Percentiles rank a stretch among this genome's conserved stretches.
phyloP scores from a whole-genome alignment of 2,888 invertebrate genomes.

The Tuta absoluta region DNA sequence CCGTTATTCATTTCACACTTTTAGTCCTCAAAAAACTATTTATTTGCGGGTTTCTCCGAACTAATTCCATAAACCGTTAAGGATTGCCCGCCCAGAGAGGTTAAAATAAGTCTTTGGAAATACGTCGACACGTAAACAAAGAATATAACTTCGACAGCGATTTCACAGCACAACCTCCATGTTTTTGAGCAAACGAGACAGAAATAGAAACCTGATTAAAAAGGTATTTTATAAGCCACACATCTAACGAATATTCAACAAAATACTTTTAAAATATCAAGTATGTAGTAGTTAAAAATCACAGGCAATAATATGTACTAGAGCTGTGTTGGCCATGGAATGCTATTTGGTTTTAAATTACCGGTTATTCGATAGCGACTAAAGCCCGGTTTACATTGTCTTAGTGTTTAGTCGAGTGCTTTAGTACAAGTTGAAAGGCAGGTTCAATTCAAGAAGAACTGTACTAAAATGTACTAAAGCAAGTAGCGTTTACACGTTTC shows the following conservation, averaged over 20 bases:
- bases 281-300: not conserved
- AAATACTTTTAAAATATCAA: not conserved
- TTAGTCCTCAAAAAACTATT: conserved; percentile 45
- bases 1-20: conserved; percentile 77
- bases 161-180: conserved; percentile 70
- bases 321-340: too few species aligned
- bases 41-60: conserved; percentile 47
- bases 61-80: conserved; percentile 64
- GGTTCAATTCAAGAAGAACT: too few species aligned
- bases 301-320: too few species aligned
- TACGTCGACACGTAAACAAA: conserved; percentile 80
- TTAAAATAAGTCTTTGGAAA: conserved; percentile 44
- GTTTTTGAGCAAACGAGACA: conserved; percentile 58
- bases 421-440: too few species aligned
- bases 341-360: too few species aligned
- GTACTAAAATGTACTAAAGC: too few species aligned
- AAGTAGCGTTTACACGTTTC: too few species aligned
- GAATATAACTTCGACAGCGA: conserved; percentile 61
- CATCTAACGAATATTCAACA: not conserved
- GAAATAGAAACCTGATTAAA: conserved; percentile 30
- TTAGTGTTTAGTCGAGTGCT: too few species aligned
- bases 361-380: too few species aligned
- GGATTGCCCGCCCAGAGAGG: conserved; percentile 37
- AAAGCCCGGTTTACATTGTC: too few species aligned
- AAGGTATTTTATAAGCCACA: conserved; percentile 20